Evolutionary conservation across 2,113 vertebrate species (phyloP).

Genomic region (Colinus virginianus): DNA sequence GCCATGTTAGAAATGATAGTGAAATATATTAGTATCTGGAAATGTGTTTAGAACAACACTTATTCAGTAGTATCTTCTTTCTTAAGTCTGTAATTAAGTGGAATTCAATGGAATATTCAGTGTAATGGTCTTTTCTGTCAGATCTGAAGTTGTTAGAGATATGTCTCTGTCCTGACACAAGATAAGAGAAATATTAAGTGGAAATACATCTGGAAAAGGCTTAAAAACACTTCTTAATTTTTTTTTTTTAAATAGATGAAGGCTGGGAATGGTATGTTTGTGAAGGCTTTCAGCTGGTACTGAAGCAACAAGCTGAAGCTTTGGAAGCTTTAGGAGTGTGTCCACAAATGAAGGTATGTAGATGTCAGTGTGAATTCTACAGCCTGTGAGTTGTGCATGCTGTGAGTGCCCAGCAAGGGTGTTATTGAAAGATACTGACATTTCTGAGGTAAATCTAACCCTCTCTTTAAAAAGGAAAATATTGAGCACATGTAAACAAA

Average conservation of each 20-base stretch:
- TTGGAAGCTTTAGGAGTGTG: slow-evolving; percentile 85
- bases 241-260: slow-evolving; percentile 58
- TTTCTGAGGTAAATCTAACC: neutral
- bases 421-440: neutral
- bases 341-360: slow-evolving; percentile 86
- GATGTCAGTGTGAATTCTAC: neutral
- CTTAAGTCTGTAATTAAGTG: neutral
- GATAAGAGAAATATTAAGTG: neutral
- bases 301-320: slow-evolving; percentile 89
- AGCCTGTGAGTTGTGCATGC: neutral
- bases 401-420: neutral
- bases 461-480: neutral
- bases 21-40: slow-evolving; percentile 4
- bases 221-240: neutral
- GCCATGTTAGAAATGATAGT: neutral
- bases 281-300: slow-evolving; percentile 93
- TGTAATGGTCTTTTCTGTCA: neutral
- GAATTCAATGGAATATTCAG: neutral
- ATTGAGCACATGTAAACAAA: neutral
- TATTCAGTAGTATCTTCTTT: neutral
- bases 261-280: slow-evolving; percentile 86
- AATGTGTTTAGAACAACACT: neutral
- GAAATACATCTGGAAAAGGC: neutral
- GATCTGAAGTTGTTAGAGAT: neutral
- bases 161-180: neutral